A percentile compares a stretch with the other conserved stretches of the same genome.
These are phyloP conservation scores for Trichopoda pennipes DNA, from an alignment of 2,888 invertebrate species.

Conservation along the genomic window DNA sequence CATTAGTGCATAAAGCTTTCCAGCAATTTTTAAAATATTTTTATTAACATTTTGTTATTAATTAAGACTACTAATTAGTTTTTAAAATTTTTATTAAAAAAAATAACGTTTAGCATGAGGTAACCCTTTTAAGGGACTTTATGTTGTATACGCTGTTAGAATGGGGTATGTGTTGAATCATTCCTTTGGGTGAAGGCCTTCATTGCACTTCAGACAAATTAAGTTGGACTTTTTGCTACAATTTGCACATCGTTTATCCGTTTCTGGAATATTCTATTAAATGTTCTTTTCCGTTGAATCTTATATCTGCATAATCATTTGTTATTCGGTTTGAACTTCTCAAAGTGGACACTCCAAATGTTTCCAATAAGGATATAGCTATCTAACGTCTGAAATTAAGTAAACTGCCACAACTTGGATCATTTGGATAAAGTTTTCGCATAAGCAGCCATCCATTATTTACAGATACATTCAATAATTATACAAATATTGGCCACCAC, in stretches of 20 bases:
- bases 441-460: too few species aligned
- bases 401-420: not conserved
- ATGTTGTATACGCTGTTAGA: not conserved
- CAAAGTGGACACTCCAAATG: conserved; percentile 2
- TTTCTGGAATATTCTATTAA: too few species aligned
- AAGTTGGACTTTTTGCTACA: conserved; percentile 11
- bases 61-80: conserved; percentile 3
- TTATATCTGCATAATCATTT: too few species aligned
- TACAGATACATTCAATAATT: too few species aligned
- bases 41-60: not conserved
- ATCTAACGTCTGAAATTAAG: conserved; percentile 4
- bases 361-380: conserved; percentile 7
- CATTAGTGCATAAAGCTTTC: too few species aligned
- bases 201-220: not conserved
- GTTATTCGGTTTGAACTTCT: too few species aligned
- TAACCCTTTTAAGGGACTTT: too few species aligned
- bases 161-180: too few species aligned
- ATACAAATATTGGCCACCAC: conserved; percentile 39
- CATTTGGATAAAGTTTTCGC: conserved; percentile 36
- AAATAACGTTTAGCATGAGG: too few species aligned
- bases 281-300: not conserved
- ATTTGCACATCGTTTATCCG: not conserved
- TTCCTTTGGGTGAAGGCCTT: conserved; percentile 14
- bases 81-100: not conserved
- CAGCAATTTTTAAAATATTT: not conserved